These are phyloP conservation scores for Marmota monax DNA, from an alignment of 2,113 vertebrate genomes.

Conservation along the genomic window DNA sequence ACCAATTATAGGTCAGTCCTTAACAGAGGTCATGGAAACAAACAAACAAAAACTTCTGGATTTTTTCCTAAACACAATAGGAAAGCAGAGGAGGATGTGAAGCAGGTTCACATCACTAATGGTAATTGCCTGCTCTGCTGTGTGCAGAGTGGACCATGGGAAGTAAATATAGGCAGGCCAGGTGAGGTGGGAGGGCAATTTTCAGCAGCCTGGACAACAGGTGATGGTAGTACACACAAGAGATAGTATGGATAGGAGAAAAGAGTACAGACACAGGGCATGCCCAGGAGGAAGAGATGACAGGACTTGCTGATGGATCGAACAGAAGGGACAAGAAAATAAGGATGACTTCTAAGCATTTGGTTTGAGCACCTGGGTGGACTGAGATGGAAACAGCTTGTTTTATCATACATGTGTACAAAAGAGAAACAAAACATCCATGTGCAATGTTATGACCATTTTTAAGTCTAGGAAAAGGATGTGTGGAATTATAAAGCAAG, in stretches of 20 bases:
- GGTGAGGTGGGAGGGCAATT: fast-evolving
- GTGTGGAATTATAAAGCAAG: not conserved
- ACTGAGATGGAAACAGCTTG: not conserved
- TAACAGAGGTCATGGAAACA: not conserved
- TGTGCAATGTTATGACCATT: not conserved
- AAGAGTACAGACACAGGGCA: not conserved
- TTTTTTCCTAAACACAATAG: not conserved
- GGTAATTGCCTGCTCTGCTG: not conserved
- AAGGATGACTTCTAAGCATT: not conserved
- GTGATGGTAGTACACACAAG: not conserved
- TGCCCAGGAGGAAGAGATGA: not conserved
- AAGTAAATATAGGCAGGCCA: not conserved
- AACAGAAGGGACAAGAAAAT: not conserved
- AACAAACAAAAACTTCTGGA: not conserved
- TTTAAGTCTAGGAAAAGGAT: not conserved
- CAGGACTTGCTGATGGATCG: not conserved
- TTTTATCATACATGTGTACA: not conserved
- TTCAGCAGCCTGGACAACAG: not conserved
- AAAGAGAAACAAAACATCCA: not conserved
- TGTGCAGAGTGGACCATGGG: not conserved
- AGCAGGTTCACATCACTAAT: not conserved
- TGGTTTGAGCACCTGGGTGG: not conserved
- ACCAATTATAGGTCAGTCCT: not conserved
- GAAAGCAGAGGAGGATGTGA: not conserved
- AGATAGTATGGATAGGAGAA: fast-evolving